Percentiles rank a stretch among this genome's conserved stretches.
Conservation (phyloP, 2,797 vertebrate genomes). For the Semaprochilodus insignis region DNA sequence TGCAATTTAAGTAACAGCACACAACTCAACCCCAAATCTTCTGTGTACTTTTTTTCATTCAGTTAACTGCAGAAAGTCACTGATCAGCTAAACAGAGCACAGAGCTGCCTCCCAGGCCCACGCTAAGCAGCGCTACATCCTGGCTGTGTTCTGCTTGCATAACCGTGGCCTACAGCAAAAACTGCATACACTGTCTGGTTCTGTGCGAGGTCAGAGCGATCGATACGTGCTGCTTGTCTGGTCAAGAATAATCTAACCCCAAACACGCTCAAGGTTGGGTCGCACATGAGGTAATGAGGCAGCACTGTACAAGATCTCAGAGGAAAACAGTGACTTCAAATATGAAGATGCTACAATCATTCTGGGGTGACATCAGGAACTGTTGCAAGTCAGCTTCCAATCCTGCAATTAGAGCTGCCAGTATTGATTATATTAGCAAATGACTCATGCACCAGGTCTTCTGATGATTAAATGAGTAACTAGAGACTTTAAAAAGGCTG, state of each 20-base stretch:
- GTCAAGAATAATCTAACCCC: slow-evolving; percentile 1
- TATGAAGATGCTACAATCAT: neutral
- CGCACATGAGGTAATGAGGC: neutral
- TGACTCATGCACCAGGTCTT: neutral
- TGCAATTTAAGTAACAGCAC: slow-evolving; percentile 4
- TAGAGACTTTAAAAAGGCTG: neutral
- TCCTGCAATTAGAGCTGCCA: neutral
- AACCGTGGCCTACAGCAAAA: neutral
- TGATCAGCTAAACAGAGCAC: slow-evolving; percentile 15
- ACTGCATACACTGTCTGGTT: neutral
- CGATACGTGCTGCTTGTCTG: neutral
- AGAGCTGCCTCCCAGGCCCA: slow-evolving; percentile 12
- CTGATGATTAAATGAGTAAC: neutral
- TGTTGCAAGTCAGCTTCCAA: neutral
- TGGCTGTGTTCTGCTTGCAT: neutral
- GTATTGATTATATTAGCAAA: neutral
- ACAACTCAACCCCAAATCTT: slow-evolving; percentile 7
- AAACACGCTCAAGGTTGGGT: neutral
- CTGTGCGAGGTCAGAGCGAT: neutral
- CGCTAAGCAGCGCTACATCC: neutral
- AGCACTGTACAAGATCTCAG: neutral
- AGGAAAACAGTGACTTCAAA: neutral
- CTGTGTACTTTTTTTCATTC: neutral
- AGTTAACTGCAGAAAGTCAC: slow-evolving; percentile 11
- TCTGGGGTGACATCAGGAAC: neutral